Percentiles rank a stretch among this genome's conserved stretches.
phyloP scores from a whole-genome alignment of 2,797 vertebrate genomes.

The Garrulus glandarius region DNA sequence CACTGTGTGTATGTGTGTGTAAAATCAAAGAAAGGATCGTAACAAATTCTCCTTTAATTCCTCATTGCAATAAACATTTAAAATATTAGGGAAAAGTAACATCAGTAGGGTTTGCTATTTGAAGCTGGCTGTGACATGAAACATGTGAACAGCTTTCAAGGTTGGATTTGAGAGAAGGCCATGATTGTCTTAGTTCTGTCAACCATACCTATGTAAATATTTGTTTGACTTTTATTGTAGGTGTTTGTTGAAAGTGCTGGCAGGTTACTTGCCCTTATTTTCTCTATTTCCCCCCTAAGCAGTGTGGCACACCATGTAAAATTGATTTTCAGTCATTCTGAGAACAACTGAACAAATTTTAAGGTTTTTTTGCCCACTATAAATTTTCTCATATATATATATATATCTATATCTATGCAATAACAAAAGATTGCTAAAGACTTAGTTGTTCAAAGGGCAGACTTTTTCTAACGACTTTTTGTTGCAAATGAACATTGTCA shows the following conservation, averaged over 20 bases:
- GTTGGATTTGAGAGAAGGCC: neutral
- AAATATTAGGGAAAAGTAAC: neutral
- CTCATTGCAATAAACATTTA: neutral
- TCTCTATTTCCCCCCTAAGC: neutral
- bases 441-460: neutral
- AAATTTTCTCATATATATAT: neutral
- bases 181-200: neutral
- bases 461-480: neutral
- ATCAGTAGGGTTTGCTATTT: neutral
- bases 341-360: neutral
- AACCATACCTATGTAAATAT: neutral
- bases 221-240: neutral
- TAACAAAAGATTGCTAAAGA: neutral
- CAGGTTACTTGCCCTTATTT: neutral
- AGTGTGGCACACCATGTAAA: neutral
- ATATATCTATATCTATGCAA: neutral
- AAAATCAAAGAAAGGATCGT: neutral
- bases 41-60: neutral
- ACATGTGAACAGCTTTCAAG: neutral
- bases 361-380: neutral
- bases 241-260: neutral
- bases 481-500: neutral
- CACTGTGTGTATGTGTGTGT: neutral
- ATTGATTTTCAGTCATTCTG: neutral
- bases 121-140: neutral